These are phyloP conservation scores for Deilephila elpenor DNA, from an alignment of 2,888 invertebrate genomes.

Conservation along the genomic window DNA sequence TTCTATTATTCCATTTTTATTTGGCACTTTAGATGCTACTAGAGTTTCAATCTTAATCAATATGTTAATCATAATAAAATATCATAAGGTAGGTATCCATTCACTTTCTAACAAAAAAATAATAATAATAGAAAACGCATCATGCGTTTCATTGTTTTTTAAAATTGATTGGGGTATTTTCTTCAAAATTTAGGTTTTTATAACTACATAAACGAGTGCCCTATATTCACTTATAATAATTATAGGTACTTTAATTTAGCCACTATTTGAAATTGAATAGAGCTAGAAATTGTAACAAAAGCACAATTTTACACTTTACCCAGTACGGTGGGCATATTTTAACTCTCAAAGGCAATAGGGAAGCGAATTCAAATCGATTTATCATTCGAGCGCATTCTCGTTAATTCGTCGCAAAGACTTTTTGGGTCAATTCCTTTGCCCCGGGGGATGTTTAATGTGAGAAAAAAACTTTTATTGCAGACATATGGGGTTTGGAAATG, in stretches of 20 bases:
- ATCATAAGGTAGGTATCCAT: no score
- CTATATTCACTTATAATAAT: neutral
- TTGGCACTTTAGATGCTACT: neutral
- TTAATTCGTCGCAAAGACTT: constrained; percentile 74
- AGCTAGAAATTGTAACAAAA: constrained; percentile 31
- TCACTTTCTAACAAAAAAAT: no score
- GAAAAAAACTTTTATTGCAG: constrained; percentile 57
- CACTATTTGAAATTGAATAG: neutral
- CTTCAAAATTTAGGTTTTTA: no score
- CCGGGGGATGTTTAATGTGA: constrained; percentile 53
- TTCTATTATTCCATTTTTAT: neutral
- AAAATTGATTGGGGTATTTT: no score
- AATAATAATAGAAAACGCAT: no score
- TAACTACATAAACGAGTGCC: no score
- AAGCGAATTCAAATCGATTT: constrained; percentile 65
- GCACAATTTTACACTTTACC: constrained; percentile 21
- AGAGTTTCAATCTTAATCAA: neutral
- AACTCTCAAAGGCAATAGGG: constrained; percentile 49
- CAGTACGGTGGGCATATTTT: neutral
- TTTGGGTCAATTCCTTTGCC: constrained; percentile 62
- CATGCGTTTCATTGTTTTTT: no score
- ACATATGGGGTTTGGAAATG: constrained; percentile 45
- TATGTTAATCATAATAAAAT: neutral
- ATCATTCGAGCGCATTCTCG: constrained; percentile 72
- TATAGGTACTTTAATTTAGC: neutral